These are phyloP conservation scores for Synaphobranchus kaupii DNA, from an alignment of 2,797 vertebrate species.

Conservation along the genomic window DNA sequence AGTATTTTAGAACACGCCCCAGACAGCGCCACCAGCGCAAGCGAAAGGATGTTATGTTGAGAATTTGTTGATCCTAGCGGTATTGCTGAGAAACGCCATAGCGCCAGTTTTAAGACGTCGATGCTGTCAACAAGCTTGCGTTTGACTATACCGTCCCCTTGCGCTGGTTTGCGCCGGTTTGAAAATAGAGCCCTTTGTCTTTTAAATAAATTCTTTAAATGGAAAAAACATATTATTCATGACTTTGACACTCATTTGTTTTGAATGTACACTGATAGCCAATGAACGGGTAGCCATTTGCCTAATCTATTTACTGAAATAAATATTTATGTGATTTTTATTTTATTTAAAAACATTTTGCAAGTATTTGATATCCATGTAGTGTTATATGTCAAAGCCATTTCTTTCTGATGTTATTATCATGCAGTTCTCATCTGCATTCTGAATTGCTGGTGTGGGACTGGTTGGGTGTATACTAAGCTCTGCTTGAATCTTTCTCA, in stretches of 20 bases:
- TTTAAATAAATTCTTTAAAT: conserved; percentile 9
- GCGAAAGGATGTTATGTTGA: no score
- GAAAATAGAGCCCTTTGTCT: no score
- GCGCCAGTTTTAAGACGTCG: no score
- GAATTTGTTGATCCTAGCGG: no score
- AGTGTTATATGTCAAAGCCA: neutral
- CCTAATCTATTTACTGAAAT: neutral
- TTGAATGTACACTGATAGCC: conserved; percentile 38
- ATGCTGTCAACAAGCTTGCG: no score
- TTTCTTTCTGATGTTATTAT: neutral
- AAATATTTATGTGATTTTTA: no score
- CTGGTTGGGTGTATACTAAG: neutral
- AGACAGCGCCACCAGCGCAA: no score
- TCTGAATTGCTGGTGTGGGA: neutral
- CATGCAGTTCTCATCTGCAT: neutral
- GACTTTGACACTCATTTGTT: conserved; percentile 19
- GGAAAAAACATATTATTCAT: neutral
- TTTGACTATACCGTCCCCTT: no score
- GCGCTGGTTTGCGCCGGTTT: no score
- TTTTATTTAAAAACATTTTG: no score
- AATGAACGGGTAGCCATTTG: neutral
- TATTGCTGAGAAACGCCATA: no score
- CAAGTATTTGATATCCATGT: neutral
- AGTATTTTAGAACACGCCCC: no score
- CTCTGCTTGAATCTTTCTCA: neutral